A percentile compares a stretch with the other conserved stretches of the same genome.
Conservation (phyloP, 2,113 vertebrate species). For the Cacatua alba region DNA sequence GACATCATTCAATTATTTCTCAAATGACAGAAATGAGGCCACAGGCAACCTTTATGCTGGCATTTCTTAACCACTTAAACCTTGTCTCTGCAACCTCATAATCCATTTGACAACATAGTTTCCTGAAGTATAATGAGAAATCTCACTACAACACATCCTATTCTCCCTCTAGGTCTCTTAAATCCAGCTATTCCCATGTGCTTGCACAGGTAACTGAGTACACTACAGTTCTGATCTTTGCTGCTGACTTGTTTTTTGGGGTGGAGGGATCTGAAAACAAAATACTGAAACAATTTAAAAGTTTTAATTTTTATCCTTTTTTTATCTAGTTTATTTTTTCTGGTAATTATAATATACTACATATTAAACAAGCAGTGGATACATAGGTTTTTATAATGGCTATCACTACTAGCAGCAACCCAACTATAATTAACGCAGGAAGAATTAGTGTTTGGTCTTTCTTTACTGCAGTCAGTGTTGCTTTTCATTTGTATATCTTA, state of each 20-base stretch:
- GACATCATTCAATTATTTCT: neutral
- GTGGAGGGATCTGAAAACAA: neutral
- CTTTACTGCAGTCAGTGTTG: neutral
- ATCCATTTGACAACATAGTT: neutral
- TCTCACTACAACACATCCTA: neutral
- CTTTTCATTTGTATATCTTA: slow-evolving; percentile 57
- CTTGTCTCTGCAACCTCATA: neutral
- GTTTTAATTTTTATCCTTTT: neutral
- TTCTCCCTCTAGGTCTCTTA: neutral
- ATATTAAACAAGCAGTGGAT: neutral
- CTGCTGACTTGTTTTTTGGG: neutral
- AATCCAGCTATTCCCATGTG: neutral
- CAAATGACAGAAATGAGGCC: neutral
- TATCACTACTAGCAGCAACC: neutral
- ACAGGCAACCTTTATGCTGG: neutral
- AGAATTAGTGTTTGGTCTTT: neutral
- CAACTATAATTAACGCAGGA: neutral
- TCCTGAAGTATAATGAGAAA: neutral
- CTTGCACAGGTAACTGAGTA: neutral
- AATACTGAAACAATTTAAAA: neutral
- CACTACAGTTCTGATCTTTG: neutral
- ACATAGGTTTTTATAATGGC: neutral
- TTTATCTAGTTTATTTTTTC: neutral
- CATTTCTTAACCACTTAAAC: neutral
- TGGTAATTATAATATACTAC: neutral